Base-by-base conservation (phyloP, 2,888 invertebrate species). In the Oxyscelio sp. region DNA sequence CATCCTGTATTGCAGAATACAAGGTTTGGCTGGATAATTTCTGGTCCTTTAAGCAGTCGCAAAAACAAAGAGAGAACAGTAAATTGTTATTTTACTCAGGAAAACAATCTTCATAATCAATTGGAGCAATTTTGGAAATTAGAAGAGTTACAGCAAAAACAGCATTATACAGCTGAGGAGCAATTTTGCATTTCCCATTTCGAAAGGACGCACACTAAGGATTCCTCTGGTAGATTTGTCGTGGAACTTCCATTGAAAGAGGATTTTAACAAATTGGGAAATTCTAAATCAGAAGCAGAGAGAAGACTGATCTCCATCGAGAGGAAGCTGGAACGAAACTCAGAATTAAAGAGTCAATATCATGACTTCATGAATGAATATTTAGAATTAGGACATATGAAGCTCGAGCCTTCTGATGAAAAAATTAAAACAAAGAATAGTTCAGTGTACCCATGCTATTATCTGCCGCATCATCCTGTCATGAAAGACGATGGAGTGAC, bases 71-170 rank as follows among this genome's bases (percentile, higher is more conserved):
- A 15, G 48, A 56, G 31, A n/a, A 13, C 56, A n/a, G 24, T 31
- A 31, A 56, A 31, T 56, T 58, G 58, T 58, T 31, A 58, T 19
- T 58, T 58, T 19, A 19, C 13, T 9, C 38, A 31, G 40, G 50
- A 54, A 31, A 15, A 5, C 0, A 9, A 65, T 1, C 27, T 58
- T 6, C 22, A 82, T 3, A 38, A 58, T 19, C 58, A 58, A 34
- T 5, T 83, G 2, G 66, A 71, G 22, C 11, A 45, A 21, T 85
- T 75, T 40, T 85, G 79, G 85, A 58, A 22, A 21, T 54, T 71
- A n/a, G 75, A 79, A 34, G 56, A 61, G 15, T 1, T 85, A 0
- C 59, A 50, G 1, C 48, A 38, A 40, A 59, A 22, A 15, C 77
- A 3, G 6, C 24, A 24, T 34, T 19, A 61, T n/a, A 56, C 73